Evolutionary conservation across 1,140 invertebrate species (phyloP).

Genomic region (Neuroterus valhalla): DNA sequence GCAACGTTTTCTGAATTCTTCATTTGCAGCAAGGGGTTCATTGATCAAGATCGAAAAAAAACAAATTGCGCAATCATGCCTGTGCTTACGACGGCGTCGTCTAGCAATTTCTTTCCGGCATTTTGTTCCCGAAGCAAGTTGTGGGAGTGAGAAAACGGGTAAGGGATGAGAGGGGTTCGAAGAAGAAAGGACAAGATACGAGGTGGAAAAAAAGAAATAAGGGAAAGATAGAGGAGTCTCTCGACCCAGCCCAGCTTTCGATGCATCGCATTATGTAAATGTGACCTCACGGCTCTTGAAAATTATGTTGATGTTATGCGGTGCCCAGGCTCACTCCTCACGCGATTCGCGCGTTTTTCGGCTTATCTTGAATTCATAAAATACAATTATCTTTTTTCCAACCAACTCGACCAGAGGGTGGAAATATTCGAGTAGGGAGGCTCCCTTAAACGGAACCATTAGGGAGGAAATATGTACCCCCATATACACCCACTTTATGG

Average conservation of each 20-base stretch:
- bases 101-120: not conserved
- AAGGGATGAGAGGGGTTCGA: conserved; percentile 19
- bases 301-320: conserved; percentile 72
- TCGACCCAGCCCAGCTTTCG: conserved; percentile 58
- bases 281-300: conserved; percentile 64
- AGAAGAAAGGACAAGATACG: conserved; percentile 5
- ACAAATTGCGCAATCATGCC: conserved; percentile 1
- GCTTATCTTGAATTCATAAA: conserved; percentile 67
- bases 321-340: conserved; percentile 36
- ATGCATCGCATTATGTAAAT: conserved; percentile 72
- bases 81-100: not conserved
- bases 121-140: not conserved
- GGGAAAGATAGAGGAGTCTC: conserved; percentile 44
- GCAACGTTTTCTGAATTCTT: conserved; percentile 3
- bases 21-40: not conserved
- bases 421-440: conserved; percentile 5
- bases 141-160: conserved; percentile 28
- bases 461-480: conserved; percentile 13
- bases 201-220: conserved; percentile 34
- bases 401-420: conserved; percentile 27
- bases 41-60: not conserved
- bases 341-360: conserved; percentile 51
- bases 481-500: conserved; percentile 13
- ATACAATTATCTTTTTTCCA: conserved; percentile 63
- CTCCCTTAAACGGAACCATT: conserved; percentile 16